These are phyloP conservation scores for Tipula unca DNA, from an alignment of 2,888 invertebrate species.

Conservation along the genomic window DNA sequence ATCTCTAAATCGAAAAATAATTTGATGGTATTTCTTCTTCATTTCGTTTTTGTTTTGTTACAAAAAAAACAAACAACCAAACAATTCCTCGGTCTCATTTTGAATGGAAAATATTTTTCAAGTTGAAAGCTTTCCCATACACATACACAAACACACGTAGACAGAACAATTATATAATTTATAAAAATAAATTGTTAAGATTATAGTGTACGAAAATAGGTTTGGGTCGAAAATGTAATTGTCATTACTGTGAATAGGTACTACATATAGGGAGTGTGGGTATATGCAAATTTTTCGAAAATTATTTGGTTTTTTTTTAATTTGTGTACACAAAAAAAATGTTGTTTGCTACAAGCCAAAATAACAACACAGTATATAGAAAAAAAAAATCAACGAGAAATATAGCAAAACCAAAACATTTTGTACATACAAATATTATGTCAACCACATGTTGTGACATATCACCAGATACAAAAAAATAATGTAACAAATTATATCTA, in stretches of 20 bases:
- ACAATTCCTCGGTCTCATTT: background rate
- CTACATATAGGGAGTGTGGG: too few species aligned
- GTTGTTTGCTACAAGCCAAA: background rate
- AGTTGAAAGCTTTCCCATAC: background rate
- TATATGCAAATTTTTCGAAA: background rate
- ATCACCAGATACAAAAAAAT: background rate
- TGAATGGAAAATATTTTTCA: background rate
- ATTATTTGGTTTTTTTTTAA: background rate
- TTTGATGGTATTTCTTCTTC: background rate
- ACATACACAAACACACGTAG: background rate
- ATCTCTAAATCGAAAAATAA: background rate
- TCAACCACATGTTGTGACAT: slow-evolving; percentile 14
- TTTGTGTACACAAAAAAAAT: background rate
- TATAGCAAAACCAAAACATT: background rate
- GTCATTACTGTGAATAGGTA: too few species aligned
- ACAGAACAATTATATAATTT: background rate
- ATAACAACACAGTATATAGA: background rate
- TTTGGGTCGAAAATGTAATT: background rate
- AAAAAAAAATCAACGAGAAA: background rate
- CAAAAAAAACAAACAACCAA: background rate
- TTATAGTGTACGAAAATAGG: background rate
- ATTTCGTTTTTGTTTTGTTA: background rate
- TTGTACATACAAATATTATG: background rate
- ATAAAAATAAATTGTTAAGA: background rate
- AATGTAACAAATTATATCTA: background rate